Conservation (phyloP, 2,113 vertebrate genomes). For the Lepus timidus region DNA sequence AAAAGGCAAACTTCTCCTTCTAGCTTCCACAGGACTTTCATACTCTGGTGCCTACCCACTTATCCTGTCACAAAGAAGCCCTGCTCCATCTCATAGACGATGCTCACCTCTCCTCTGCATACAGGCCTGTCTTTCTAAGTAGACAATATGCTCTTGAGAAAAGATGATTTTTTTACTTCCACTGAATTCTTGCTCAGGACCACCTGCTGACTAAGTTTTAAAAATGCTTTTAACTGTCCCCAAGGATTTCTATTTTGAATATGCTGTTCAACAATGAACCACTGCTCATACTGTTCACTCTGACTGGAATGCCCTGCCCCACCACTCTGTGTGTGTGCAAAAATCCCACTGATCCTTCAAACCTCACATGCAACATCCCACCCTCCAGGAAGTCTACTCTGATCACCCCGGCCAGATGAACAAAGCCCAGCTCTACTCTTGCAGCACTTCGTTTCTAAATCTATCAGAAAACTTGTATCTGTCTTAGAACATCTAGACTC, state of each 20-base stretch:
- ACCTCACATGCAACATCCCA: not conserved
- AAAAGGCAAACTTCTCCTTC: not conserved
- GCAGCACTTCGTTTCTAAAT: not conserved
- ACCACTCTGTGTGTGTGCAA: not conserved
- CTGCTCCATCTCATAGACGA: not conserved
- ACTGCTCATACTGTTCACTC: not conserved
- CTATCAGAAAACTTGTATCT: not conserved
- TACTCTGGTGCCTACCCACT: not conserved
- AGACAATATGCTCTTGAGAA: not conserved
- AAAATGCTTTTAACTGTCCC: not conserved
- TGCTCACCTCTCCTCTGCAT: not conserved
- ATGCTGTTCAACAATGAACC: not conserved
- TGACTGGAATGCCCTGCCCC: not conserved
- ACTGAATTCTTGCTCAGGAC: not conserved
- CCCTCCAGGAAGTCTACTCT: not conserved
- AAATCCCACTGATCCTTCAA: not conserved
- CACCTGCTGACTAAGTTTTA: not conserved
- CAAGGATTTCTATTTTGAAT: constrained; percentile 31
- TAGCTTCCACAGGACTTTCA: not conserved
- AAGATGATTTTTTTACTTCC: not conserved
- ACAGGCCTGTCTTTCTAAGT: not conserved
- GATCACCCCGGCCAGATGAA: not conserved
- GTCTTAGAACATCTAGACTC: not conserved
- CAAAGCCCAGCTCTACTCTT: not conserved
- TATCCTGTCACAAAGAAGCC: not conserved